Evolutionary conservation across 2,888 invertebrate species (phyloP).

Genomic region (Coelinius sp.): DNA sequence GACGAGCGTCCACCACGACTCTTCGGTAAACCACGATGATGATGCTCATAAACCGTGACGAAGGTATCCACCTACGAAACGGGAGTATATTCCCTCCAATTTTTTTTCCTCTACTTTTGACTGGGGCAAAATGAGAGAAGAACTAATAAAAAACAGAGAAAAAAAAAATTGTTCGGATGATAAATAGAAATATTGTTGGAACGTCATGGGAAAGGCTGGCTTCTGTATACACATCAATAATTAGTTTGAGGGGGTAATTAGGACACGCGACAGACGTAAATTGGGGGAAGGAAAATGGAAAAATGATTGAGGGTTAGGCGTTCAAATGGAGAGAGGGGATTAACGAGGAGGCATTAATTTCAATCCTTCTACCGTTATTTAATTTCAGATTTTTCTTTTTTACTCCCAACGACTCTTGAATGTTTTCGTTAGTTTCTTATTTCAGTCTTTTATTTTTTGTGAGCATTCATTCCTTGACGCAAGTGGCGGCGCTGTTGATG

Average conservation of each 20-base stretch:
- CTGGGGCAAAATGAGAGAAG: background rate
- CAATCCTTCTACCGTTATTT: background rate
- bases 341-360: background rate
- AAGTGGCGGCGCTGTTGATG: no score
- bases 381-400: background rate
- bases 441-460: background rate
- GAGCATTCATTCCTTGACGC: no score
- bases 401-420: background rate
- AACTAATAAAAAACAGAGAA: conserved; percentile 19
- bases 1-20: conserved; percentile 61
- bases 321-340: conserved; percentile 4
- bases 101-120: background rate
- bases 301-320: conserved; percentile 21
- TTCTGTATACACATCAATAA: conserved; percentile 18
- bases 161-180: background rate
- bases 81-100: conserved; percentile 45
- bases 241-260: conserved; percentile 28
- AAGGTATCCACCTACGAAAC: conserved; percentile 65
- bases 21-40: conserved; percentile 63
- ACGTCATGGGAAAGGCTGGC: conserved; percentile 7
- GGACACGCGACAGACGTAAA: conserved; percentile 11
- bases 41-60: conserved; percentile 66
- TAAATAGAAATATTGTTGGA: conserved; percentile 13
- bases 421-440: background rate
- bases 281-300: conserved; percentile 23